Evolutionary conservation across 2,888 invertebrate species (phyloP), one percentile per base, ranked within the genome.

Genomic region (Antheraea assamensis): DNA sequence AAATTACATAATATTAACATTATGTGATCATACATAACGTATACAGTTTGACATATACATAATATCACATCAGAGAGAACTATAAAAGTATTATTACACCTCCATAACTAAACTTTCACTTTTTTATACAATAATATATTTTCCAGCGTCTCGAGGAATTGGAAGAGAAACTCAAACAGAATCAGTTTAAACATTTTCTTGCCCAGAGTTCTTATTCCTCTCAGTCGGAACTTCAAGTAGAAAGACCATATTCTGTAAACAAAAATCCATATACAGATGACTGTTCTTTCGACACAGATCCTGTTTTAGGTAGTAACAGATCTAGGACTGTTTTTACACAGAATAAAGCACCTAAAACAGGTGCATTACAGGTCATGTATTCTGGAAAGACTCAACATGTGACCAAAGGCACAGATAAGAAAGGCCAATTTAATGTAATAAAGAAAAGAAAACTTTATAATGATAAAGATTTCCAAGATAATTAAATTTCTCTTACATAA

Each of bases 401-500:
- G 31, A 47, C 76, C 5, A 85, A 84, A 72, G 78, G 74, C 73
- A 75, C 80, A 0, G 91, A 92, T 7, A 92, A 92, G 78, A 93
- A 92, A 80, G 90, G 90, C 19, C 85, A 85, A 30, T 94, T 94
- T 76, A 91, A 89, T 75, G 92, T 93, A 70, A 87, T 88, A 3
- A 94, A 94, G 82, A 94, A 92, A 79, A 87, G 94, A 76, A 94
- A 94, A 81, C 85, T 94, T 7, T 94, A 91, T 76, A 92, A 85
- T 74, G 91, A 90, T 21, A 93, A 93, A 80, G 92, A 92, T 74
- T 91, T 90, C 78, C 87, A 90, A 79, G 55, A 74, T 55, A 68
- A 71, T 64, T 74, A 73, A 61, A 30, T 78, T 79, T 81, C 30
- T 64, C 5, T 30, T 30, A 64, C 30, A 64, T 30, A 30, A 64